Conservation (phyloP, 2,113 vertebrate species). For the Onychostruthus taczanowskii region DNA sequence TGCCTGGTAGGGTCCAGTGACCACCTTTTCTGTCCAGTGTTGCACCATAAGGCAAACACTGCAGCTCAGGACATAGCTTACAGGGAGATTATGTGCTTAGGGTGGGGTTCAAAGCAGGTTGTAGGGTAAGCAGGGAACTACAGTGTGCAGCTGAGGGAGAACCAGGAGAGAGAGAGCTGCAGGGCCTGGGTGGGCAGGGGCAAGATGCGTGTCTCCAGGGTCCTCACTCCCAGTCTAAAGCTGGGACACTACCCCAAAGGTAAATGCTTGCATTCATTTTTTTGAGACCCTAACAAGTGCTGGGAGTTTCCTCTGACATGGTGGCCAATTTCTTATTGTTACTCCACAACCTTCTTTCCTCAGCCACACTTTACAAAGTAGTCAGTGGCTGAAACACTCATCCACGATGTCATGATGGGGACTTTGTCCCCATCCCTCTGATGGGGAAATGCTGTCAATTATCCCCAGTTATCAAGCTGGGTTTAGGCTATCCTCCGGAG, state of each 20-base stretch:
- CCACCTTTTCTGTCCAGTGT: not conserved
- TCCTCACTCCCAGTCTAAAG: not conserved
- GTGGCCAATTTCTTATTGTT: not conserved
- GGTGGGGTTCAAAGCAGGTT: not conserved
- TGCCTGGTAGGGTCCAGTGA: not conserved
- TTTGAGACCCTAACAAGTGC: not conserved
- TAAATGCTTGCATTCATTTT: not conserved
- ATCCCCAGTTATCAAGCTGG: not conserved
- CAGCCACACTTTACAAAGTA: not conserved
- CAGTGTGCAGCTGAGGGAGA: not conserved
- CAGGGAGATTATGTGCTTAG: not conserved
- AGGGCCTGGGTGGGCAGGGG: not conserved
- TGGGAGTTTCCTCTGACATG: not conserved
- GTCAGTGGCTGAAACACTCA: not conserved
- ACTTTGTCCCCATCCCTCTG: no score
- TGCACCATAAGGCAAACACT: not conserved
- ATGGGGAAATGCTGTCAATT: not conserved
- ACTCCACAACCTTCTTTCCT: not conserved
- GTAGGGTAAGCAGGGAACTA: not conserved
- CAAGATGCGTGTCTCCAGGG: not conserved
- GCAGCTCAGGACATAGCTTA: not conserved
- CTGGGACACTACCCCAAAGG: not conserved
- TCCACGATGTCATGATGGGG: not conserved
- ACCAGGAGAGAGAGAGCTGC: not conserved
- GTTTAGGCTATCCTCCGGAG: not conserved